These are phyloP conservation scores for Serripes groenlandicus DNA, from an alignment of 2,888 invertebrate species.

Conservation along the genomic window DNA sequence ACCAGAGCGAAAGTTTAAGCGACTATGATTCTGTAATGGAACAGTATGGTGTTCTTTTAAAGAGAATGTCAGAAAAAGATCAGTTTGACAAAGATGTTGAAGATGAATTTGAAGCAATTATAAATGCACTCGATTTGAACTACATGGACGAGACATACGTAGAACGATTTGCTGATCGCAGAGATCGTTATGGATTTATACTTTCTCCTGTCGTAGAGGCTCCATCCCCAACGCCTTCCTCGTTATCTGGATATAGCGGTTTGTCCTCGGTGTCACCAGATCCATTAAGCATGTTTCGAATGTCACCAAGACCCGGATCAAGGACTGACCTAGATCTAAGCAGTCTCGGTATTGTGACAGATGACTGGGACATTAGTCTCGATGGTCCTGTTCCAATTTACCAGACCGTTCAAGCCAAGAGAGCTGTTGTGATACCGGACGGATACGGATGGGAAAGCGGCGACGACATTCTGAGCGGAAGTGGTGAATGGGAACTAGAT, in stretches of 20 bases:
- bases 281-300: conserved; percentile 58
- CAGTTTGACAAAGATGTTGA: conserved; percentile 41
- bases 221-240: conserved; percentile 62
- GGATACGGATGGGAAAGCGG: conserved; percentile 63
- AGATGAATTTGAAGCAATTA: conserved; percentile 61
- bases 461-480: conserved; percentile 55
- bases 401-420: conserved; percentile 44
- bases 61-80: conserved; percentile 16
- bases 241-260: conserved; percentile 57
- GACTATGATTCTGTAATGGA: too few relatives aligned
- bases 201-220: conserved; percentile 58
- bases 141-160: conserved; percentile 44
- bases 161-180: conserved; percentile 57
- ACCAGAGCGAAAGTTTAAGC: too few relatives aligned
- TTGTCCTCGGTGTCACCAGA: conserved; percentile 60
- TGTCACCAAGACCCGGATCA: conserved; percentile 56
- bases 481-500: conserved; percentile 40
- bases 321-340: conserved; percentile 54
- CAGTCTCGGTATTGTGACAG: conserved; percentile 39
- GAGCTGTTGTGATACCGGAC: conserved; percentile 50
- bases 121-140: conserved; percentile 40
- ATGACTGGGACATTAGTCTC: conserved; percentile 29
- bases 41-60: too few relatives aligned
- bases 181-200: conserved; percentile 64
- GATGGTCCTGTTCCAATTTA: conserved; percentile 60